Percentiles rank a stretch among this genome's conserved stretches.
Evolutionary conservation across 2,888 invertebrate species (phyloP).

Genomic region (Alloplasta piceator): DNA sequence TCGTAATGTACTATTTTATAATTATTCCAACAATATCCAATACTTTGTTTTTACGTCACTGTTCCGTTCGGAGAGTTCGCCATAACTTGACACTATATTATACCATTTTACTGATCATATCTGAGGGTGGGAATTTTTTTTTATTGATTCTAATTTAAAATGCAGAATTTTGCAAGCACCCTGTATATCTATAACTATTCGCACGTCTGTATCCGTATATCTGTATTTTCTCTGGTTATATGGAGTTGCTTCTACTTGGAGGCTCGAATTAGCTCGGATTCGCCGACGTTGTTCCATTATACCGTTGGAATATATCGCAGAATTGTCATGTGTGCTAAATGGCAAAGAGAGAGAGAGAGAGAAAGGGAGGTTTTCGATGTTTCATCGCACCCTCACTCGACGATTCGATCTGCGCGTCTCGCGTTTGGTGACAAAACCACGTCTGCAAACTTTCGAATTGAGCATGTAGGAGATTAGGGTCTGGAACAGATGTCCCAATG

Average conservation of each 20-base stretch:
- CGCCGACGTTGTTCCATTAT: slow-evolving; percentile 19
- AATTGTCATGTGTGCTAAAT: neutral
- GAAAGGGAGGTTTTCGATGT: slow-evolving; percentile 9
- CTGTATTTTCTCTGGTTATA: slow-evolving; percentile 5
- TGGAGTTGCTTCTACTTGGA: slow-evolving; percentile 13
- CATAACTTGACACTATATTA: too few species aligned
- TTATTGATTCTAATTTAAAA: too few species aligned
- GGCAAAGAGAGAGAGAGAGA: neutral
- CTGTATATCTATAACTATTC: slow-evolving; percentile 27
- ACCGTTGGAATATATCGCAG: slow-evolving; percentile 4
- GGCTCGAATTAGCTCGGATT: slow-evolving; percentile 27
- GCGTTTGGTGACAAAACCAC: slow-evolving; percentile 33
- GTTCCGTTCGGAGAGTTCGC: too few species aligned
- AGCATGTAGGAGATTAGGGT: slow-evolving; percentile 4
- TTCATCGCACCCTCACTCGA: neutral
- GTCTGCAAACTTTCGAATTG: slow-evolving; percentile 47
- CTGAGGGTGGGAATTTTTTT: too few species aligned
- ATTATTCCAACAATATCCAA: too few species aligned
- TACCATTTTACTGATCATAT: too few species aligned
- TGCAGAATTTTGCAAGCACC: slow-evolving; percentile 9
- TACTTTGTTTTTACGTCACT: too few species aligned
- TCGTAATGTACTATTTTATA: too few species aligned
- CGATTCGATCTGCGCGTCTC: neutral
- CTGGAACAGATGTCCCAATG: slow-evolving; percentile 34
- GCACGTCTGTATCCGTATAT: slow-evolving; percentile 3